Conservation (phyloP, 1,140 invertebrate species). For the Augochlora pura region DNA sequence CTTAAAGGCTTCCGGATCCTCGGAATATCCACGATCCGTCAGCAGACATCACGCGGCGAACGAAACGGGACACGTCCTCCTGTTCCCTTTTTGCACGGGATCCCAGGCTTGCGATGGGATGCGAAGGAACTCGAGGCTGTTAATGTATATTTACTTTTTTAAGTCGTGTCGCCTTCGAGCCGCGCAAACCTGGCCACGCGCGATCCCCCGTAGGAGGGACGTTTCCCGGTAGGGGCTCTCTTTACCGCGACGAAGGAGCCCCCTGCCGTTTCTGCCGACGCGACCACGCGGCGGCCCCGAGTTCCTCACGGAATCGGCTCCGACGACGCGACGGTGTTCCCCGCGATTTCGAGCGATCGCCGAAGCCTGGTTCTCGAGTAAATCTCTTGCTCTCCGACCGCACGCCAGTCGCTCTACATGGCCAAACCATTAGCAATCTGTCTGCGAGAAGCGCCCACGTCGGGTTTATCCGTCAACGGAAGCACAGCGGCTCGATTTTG, state of each 20-base stretch:
- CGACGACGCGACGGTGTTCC: not conserved
- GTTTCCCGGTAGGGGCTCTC: not conserved
- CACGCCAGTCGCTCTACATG: conserved; percentile 36
- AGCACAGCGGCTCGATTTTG: conserved; percentile 8
- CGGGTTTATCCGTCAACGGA: conserved; percentile 64
- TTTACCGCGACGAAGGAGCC: not conserved
- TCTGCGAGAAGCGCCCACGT: conserved; percentile 34
- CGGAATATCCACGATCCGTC: not conserved
- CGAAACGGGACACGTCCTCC: not conserved
- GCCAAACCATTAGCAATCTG: conserved; percentile 35
- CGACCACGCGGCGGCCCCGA: not conserved
- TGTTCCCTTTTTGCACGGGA: not conserved
- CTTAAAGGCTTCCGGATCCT: conserved; percentile 18
- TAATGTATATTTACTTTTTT: conserved; percentile 43
- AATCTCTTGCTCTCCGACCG: conserved; percentile 47
- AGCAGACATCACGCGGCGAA: not conserved
- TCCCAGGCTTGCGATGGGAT: not conserved
- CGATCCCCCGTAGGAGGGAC: not conserved
- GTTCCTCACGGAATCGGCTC: not conserved
- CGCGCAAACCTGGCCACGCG: conserved; percentile 2
- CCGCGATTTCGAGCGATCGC: conserved; percentile 26
- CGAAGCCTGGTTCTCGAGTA: conserved; percentile 26
- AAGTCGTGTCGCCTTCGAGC: conserved; percentile 28
- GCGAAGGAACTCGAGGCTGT: conserved; percentile 10
- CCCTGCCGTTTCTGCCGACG: no score